Evolutionary conservation across 2,113 vertebrate species (phyloP), one percentile per base, ranked within the genome.

Genomic region (Chaetodon trifascialis): DNA sequence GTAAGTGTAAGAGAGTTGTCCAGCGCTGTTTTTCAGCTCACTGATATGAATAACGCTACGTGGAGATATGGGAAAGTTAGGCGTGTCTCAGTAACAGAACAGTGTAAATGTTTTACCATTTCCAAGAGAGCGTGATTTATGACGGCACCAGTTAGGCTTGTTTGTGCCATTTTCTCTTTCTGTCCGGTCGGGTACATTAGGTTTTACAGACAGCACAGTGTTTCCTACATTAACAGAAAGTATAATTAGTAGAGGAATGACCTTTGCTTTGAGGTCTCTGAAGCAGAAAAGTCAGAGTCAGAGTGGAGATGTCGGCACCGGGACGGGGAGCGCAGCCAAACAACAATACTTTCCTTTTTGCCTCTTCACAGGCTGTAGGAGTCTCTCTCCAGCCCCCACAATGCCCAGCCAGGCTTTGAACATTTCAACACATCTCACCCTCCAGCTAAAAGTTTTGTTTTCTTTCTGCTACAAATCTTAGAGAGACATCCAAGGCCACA

Each of bases 291-390:
- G 83, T 80, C 84, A 68, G 79, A 88, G 69, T 51, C 56, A 56
- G 74, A 52, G 72, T 23, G 87, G 94, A 79, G 94, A 94, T 65
- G 86, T 91, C 86, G 62, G 93, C 91, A 93, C 94, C 94, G 93
- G 93, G 92, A 88, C 54, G 30, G 84, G 71, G 83, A 84, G 84
- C 42, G 69, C 63, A 73, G 86, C 76, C 73, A 86, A 90, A 85
- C 93, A 93, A 91, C 92, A 94, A 89, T 93, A 91, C 88, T 66
- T 65, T 83, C 89, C 82, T 93, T 94, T 90, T 76, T 89, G 82
- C 80, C 66, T 75, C 65, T 54, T 87, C 80, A 21, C 51, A 62
- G 80, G 49, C 87, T 79, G 90, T 87, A 70, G 83, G 91, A 93
- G 91, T 86, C 68, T 89, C 69, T 75, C 87, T 90, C 76, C 75